Evolutionary conservation across 2,888 invertebrate genomes (phyloP), one percentile per base, ranked within the genome.

Genomic region (Aporophyla lueneburgensis): DNA sequence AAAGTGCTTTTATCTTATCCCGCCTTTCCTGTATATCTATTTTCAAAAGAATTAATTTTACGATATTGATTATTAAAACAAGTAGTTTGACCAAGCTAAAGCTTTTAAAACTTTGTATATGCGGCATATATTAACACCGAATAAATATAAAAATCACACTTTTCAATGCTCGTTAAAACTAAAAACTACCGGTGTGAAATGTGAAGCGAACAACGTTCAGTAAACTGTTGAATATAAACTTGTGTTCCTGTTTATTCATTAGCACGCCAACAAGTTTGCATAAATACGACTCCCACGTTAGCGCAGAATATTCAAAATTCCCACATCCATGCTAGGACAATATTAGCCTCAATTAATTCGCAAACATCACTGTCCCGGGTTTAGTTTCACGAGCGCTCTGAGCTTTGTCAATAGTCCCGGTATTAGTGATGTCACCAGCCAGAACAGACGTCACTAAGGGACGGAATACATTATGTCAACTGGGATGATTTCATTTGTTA

Each of bases 371-470:
- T 43, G 24, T 14, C 19, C 16, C 16, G 16, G 46, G 40, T 19
- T 63, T 19, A 21, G 53, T 58, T 67, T 67, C 53, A 49, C 27
- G 10, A 51, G 21, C 54, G 58, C 49, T 71, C 58, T 71, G 56
- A 67, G 46, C 53, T 82, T 49, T 69, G 76, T 59, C 59, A 74
- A 74, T 74, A 65, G 53, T 19, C 24, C 33, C 56, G 19, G 54
- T 69, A 33, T 69, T 49, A 73, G 33, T n/a, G 27, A 56, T 77
- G 54, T 5, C 43, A 40, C 16, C 4, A 21, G 19, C 21, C n/a
- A 16, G 46, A 9, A 19, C 2, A 0, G 2, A 16, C 1, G 4
- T 12, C 24, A 27, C 51, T 40, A 67, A 14, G 3, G 59, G 12
- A 16, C 16, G 14, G 12, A 49, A 12, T 49, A n/a, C 1, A n/a